Evolutionary conservation across 2,888 invertebrate species (phyloP).

Genomic region (Maniola hyperantus): DNA sequence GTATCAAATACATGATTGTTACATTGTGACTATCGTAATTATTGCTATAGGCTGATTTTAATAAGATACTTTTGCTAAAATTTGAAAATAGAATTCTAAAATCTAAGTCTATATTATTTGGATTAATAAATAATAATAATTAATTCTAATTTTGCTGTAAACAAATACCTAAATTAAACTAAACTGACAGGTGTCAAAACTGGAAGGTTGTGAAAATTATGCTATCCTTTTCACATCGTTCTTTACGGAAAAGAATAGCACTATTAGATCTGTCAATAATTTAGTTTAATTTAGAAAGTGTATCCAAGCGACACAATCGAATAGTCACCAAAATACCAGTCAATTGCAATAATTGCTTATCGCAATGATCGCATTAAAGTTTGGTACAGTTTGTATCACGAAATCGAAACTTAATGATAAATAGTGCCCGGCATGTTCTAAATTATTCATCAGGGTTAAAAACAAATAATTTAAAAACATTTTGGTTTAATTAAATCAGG

Average conservation of each 20-base stretch:
- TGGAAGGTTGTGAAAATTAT: background rate
- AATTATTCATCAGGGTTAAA: too few species aligned
- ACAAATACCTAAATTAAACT: background rate
- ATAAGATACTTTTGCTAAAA: background rate
- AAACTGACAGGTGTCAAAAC: background rate
- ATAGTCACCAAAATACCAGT: background rate
- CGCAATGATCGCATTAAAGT: background rate
- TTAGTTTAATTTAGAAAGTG: background rate
- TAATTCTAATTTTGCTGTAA: background rate
- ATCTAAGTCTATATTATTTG: too few species aligned
- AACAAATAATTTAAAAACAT: background rate
- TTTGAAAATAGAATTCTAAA: background rate
- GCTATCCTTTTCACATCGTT: background rate
- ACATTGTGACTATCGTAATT: background rate
- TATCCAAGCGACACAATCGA: too few species aligned
- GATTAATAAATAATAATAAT: too few species aligned
- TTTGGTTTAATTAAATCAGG: too few species aligned
- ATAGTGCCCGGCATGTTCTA: too few species aligned
- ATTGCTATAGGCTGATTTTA: constrained; percentile 2
- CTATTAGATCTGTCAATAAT: background rate
- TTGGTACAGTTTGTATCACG: background rate
- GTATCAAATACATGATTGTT: background rate
- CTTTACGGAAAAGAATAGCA: background rate
- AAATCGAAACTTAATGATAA: background rate
- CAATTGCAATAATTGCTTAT: background rate